A percentile compares a stretch with the other conserved stretches of the same genome.
Evolutionary conservation across 2,113 vertebrate genomes (phyloP).

Genomic region (Accipiter cooperii): DNA sequence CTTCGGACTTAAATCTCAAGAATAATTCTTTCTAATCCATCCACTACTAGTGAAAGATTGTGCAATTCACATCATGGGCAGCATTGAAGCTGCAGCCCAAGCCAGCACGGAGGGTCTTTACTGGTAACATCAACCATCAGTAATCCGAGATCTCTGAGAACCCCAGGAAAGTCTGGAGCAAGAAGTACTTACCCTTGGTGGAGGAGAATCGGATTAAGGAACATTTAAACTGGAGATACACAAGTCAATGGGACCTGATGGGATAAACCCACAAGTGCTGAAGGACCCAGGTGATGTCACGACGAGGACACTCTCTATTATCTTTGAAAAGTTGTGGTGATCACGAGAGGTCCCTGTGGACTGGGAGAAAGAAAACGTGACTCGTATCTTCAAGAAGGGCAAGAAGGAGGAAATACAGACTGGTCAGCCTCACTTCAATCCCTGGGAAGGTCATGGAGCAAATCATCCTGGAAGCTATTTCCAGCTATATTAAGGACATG

Average conservation of each 20-base stretch:
- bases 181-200: fast-evolving
- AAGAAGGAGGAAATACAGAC: neutral
- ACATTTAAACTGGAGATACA: neutral
- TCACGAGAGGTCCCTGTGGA: neutral
- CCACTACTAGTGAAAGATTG: neutral
- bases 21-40: neutral
- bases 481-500: neutral
- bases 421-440: neutral
- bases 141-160: neutral
- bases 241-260: neutral
- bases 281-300: neutral
- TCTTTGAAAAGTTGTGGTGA: neutral
- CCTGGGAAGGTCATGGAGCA: neutral
- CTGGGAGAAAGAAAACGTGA: neutral
- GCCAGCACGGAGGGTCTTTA: neutral
- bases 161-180: neutral
- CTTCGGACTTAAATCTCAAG: neutral
- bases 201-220: neutral
- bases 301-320: neutral
- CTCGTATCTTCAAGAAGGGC: neutral
- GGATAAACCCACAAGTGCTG: neutral
- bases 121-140: neutral
- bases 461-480: neutral
- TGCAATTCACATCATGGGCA: neutral
- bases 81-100: neutral